Evolutionary conservation across 2,888 invertebrate genomes (phyloP).

Genomic region (Periphyllus acericola): DNA sequence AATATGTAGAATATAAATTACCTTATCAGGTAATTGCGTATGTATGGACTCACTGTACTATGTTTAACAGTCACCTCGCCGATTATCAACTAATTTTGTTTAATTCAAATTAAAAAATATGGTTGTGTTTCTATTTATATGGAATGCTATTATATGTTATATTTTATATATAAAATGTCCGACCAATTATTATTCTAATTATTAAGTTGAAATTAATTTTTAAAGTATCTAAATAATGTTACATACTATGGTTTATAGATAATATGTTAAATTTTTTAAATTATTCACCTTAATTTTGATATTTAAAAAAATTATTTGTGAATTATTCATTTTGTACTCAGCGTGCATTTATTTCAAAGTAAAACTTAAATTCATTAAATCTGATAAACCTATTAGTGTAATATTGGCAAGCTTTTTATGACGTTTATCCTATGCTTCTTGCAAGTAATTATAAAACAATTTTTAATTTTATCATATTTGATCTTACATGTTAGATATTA

Average conservation of each 20-base stretch:
- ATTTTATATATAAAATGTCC: not conserved
- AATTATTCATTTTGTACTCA: not conserved
- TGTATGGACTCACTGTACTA: not conserved
- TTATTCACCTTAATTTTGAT: not conserved
- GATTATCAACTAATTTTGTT: not conserved
- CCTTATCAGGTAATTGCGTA: not conserved
- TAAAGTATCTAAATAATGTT: not conserved
- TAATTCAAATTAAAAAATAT: not conserved
- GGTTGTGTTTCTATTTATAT: not conserved
- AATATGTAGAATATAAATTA: conserved; percentile 15
- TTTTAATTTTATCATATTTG: conserved; percentile 18
- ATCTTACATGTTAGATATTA: conserved; percentile 26
- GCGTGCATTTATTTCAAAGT: not conserved
- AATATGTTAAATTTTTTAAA: not conserved
- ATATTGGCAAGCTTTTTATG: not conserved
- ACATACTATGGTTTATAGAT: conserved; percentile 13
- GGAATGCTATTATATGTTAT: not conserved
- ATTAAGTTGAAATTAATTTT: conserved; percentile 8
- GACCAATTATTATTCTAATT: not conserved
- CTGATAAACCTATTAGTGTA: conserved; percentile 3
- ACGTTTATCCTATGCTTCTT: conserved; percentile 9
- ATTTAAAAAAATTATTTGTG: not conserved
- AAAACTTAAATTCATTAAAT: not conserved
- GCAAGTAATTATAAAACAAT: not conserved
- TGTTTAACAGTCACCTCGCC: not conserved